A percentile compares a stretch with the other conserved stretches of the same genome.
Evolutionary conservation across 2,888 invertebrate genomes (phyloP).

Genomic region (Dynastes tityus): DNA sequence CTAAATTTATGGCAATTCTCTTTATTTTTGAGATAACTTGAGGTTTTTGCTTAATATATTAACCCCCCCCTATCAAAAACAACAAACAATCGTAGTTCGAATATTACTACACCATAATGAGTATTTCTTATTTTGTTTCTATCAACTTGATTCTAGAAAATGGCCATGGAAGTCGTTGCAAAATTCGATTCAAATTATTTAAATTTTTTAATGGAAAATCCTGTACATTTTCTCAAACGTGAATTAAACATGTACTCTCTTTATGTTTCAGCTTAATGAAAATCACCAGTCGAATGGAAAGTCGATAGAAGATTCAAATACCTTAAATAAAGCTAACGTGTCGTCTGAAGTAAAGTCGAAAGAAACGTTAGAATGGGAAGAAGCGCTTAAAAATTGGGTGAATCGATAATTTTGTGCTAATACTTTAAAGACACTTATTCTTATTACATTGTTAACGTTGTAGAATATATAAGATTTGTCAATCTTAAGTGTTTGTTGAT

Average conservation of each 20-base stretch:
- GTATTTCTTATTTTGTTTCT: too few species aligned
- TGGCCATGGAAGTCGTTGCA: too few species aligned
- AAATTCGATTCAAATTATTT: too few species aligned
- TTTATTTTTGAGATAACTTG: too few species aligned
- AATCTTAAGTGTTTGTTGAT: background rate
- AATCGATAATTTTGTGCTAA: slow-evolving; percentile 73
- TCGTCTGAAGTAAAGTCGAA: slow-evolving; percentile 62
- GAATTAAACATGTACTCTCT: background rate
- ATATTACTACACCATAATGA: too few species aligned
- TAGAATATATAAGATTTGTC: slow-evolving; percentile 18
- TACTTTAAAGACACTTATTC: background rate
- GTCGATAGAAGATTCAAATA: slow-evolving; percentile 40
- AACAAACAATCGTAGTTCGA: too few species aligned
- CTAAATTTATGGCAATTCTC: too few species aligned
- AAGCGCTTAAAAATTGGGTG: slow-evolving; percentile 79
- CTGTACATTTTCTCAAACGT: background rate
- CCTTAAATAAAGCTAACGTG: slow-evolving; percentile 29
- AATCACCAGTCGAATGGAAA: slow-evolving; percentile 28
- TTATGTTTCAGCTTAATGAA: slow-evolving; percentile 22
- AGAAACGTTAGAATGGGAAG: slow-evolving; percentile 74
- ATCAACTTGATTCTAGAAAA: too few species aligned
- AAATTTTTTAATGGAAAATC: too few species aligned
- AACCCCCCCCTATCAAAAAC: too few species aligned
- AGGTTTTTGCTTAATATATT: too few species aligned
- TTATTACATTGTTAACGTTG: background rate